Evolutionary conservation across 2,888 invertebrate genomes (phyloP).

Genomic region (Cheilosia soror): DNA sequence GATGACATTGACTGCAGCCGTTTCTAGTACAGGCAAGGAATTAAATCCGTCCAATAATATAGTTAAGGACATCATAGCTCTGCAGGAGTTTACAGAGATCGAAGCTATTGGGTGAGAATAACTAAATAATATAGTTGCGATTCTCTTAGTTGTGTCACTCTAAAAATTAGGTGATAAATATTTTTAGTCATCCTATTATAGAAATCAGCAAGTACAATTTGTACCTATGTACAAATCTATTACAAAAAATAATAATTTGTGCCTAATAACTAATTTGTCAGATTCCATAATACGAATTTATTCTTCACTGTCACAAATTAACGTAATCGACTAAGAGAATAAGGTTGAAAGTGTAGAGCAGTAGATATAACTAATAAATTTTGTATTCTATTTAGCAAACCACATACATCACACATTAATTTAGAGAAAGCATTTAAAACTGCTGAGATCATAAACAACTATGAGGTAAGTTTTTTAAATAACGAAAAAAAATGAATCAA

Average conservation of each 20-base stretch:
- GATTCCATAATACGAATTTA: too few relatives aligned
- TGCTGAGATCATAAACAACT: slow-evolving; percentile 80
- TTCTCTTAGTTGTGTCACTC: not conserved
- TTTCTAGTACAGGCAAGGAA: slow-evolving; percentile 83
- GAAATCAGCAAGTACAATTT: too few relatives aligned
- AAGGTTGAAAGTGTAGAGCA: fast-evolving
- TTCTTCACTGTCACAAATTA: too few relatives aligned
- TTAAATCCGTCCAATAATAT: slow-evolving; percentile 80
- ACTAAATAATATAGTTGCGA: not conserved
- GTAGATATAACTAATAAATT: not conserved
- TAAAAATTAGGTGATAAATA: not conserved
- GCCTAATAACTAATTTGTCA: too few relatives aligned
- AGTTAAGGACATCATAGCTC: slow-evolving; percentile 78
- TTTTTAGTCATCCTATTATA: too few relatives aligned
- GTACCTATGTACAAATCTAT: too few relatives aligned
- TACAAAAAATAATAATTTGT: too few relatives aligned
- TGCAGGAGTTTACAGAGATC: slow-evolving; percentile 82
- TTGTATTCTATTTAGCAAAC: slow-evolving; percentile 77
- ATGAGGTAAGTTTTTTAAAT: slow-evolving; percentile 78
- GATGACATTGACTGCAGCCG: slow-evolving; percentile 80
- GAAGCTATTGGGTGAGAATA: slow-evolving; percentile 82
- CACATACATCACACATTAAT: slow-evolving; percentile 80
- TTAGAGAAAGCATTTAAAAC: slow-evolving; percentile 80
- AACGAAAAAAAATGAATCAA: not conserved
- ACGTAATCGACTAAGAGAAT: not conserved